Conservation (phyloP, 2,113 vertebrate species). For the human (Homo sapiens) region DNA sequence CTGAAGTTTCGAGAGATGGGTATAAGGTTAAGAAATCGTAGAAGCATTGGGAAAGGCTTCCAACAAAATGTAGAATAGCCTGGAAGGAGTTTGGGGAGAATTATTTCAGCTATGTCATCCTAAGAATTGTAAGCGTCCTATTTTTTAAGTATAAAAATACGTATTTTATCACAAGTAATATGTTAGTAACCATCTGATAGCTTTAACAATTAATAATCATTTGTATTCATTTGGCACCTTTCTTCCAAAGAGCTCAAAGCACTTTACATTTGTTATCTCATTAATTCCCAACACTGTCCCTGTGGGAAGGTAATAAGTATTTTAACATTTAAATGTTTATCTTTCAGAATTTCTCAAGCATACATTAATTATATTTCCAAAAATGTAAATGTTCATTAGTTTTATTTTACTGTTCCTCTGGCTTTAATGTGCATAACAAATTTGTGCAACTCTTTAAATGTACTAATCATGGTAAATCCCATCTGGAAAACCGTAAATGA, state of each 20-base stretch:
- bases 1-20: background rate
- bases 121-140: background rate
- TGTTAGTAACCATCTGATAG: constrained; percentile 62
- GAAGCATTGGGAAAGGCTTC: background rate
- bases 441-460: constrained; percentile 60
- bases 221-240: constrained; percentile 73
- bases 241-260: constrained; percentile 74
- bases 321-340: constrained; percentile 80
- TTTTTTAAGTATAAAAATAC: constrained; percentile 46
- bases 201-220: constrained; percentile 76
- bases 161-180: constrained; percentile 52
- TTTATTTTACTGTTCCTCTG: constrained; percentile 76
- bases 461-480: constrained; percentile 54
- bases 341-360: constrained; percentile 77
- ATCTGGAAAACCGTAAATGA: constrained; percentile 55
- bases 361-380: constrained; percentile 77
- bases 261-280: constrained; percentile 74
- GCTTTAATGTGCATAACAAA: constrained; percentile 58
- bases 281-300: constrained; percentile 74
- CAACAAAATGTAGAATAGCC: background rate
- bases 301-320: constrained; percentile 75
- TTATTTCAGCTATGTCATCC: background rate
- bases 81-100: background rate
- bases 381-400: constrained; percentile 74
- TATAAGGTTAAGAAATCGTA: background rate